Conservation (phyloP, 1,140 invertebrate genomes). For the Eubasilissa regina region DNA sequence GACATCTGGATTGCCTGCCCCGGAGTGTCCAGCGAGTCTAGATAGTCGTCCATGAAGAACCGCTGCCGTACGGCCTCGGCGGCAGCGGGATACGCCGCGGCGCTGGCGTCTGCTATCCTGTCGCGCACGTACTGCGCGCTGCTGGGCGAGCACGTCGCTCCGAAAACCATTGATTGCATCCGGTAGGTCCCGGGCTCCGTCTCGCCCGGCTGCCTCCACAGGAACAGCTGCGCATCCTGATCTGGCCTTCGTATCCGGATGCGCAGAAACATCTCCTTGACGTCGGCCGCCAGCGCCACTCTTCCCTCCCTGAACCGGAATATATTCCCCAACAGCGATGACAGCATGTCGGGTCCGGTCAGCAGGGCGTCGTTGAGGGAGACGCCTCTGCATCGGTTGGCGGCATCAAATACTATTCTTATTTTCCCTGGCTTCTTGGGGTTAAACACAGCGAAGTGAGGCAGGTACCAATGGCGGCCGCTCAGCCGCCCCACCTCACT, state of each 20-base stretch:
- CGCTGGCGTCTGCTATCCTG: slow-evolving; percentile 59
- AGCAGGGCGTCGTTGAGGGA: slow-evolving; percentile 60
- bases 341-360: slow-evolving; percentile 61
- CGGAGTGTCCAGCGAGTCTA: slow-evolving; percentile 57
- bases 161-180: slow-evolving; percentile 64
- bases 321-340: slow-evolving; percentile 59
- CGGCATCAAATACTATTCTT: no score
- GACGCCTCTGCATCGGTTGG: slow-evolving; percentile 51
- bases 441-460: no score
- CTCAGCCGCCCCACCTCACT: no score
- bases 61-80: slow-evolving; percentile 60
- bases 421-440: no score
- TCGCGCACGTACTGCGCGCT: slow-evolving; percentile 61
- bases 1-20: slow-evolving; percentile 51
- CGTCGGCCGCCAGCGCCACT: no score
- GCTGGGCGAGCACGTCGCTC: slow-evolving; percentile 61
- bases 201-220: background rate
- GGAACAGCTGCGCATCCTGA: background rate
- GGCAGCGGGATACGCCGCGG: slow-evolving; percentile 53
- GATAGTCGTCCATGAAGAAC: slow-evolving; percentile 66
- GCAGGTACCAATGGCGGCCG: no score
- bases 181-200: slow-evolving; percentile 48
- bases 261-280: slow-evolving; percentile 65
- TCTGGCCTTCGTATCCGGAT: slow-evolving; percentile 4
- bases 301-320: no score